phyloP scores from a whole-genome alignment of 2,113 vertebrate genomes.

The Mola mola region DNA sequence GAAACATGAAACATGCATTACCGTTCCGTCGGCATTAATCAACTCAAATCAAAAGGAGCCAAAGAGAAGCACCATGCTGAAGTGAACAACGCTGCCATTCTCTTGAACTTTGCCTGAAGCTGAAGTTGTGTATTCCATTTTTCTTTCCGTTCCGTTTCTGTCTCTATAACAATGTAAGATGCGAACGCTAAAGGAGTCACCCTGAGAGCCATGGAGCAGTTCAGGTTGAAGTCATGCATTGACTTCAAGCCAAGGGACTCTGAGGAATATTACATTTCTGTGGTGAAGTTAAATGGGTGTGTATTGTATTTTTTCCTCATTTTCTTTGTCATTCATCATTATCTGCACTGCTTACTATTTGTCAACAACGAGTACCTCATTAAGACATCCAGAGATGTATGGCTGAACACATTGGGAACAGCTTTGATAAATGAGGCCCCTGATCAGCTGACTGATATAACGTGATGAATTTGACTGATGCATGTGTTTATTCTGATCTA shows the following conservation, averaged over 20 bases:
- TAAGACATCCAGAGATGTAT: not conserved
- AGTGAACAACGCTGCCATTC: too few relatives aligned
- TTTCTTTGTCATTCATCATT: not conserved
- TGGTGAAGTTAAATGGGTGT: slow-evolving; percentile 55
- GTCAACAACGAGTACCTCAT: not conserved
- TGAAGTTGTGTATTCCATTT: not conserved
- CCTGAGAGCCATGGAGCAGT: slow-evolving; percentile 86
- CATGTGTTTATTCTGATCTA: slow-evolving; percentile 38
- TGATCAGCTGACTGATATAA: too few relatives aligned
- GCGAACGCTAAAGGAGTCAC: slow-evolving; percentile 88
- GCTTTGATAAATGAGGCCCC: slow-evolving; percentile 5
- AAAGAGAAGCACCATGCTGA: too few relatives aligned
- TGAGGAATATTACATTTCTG: slow-evolving; percentile 84
- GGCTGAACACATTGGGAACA: not conserved
- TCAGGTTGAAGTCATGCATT: slow-evolving; percentile 89
- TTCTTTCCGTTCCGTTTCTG: not conserved
- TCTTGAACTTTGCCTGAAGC: too few relatives aligned
- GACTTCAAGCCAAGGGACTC: slow-evolving; percentile 85
- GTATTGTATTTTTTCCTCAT: not conserved
- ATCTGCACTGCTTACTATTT: not conserved
- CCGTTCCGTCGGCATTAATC: too few relatives aligned
- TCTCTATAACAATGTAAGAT: slow-evolving; percentile 76
- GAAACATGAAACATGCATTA: not conserved
- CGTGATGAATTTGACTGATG: not conserved
- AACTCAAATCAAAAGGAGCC: too few relatives aligned